Conservation (phyloP, 2,888 invertebrate genomes). For the Catocala nupta region DNA sequence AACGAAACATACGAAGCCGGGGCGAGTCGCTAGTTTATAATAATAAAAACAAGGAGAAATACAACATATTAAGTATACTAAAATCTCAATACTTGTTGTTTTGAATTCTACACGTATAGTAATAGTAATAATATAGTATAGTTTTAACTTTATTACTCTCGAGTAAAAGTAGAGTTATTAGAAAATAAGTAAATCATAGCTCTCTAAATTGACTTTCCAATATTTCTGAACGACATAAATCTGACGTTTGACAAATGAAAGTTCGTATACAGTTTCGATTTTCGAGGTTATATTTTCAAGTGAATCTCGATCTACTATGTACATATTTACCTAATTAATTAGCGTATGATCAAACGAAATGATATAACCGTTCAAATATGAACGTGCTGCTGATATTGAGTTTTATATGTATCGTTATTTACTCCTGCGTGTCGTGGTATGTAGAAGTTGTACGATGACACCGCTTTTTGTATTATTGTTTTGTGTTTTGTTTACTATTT, state of each 20-base stretch:
- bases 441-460: constrained; percentile 52
- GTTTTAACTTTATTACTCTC: no score
- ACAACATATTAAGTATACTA: no score
- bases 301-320: constrained; percentile 36
- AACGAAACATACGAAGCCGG: no score
- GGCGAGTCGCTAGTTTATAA: no score
- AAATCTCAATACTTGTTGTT: no score
- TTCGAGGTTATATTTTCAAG: constrained; percentile 45
- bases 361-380: constrained; percentile 67
- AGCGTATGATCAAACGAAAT: constrained; percentile 51
- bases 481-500: constrained; percentile 62
- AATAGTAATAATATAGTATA: no score
- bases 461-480: constrained; percentile 69
- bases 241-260: constrained; percentile 40
- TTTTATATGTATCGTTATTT: constrained; percentile 78
- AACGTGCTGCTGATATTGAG: constrained; percentile 72
- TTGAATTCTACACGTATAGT: no score
- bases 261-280: constrained; percentile 21
- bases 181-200: neutral
- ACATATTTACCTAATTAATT: constrained; percentile 46
- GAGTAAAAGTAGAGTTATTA: no score
- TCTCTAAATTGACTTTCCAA: neutral
- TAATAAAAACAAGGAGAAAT: no score
- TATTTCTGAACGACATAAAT: constrained; percentile 38
- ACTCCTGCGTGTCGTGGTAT: constrained; percentile 89